Evolutionary conservation across 2,797 vertebrate species (phyloP).

Genomic region (Lophotriccus pileatus): DNA sequence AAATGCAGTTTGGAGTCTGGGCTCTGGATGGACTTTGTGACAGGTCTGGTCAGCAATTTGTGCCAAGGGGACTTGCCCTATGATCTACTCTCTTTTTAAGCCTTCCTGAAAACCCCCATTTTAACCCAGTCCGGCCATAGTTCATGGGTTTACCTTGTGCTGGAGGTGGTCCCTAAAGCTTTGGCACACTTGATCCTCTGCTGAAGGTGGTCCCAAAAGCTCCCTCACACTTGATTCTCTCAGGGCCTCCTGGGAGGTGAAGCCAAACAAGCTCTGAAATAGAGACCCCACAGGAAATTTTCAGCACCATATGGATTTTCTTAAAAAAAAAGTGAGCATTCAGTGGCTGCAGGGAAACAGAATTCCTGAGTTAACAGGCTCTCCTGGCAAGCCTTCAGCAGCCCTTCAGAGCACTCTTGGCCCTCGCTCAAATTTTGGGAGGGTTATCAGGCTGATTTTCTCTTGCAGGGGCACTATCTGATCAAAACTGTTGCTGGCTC

Average conservation of each 20-base stretch:
- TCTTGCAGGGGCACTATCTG: background rate
- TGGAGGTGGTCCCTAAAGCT: background rate
- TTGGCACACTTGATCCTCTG: background rate
- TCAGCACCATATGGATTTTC: background rate
- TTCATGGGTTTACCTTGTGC: background rate
- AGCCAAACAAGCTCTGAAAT: background rate
- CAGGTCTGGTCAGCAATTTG: background rate
- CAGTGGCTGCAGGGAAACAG: background rate
- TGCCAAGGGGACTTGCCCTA: background rate
- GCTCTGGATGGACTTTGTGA: background rate
- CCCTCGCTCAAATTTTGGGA: accelerated
- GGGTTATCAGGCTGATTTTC: background rate
- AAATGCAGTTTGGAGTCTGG: background rate
- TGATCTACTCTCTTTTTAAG: background rate
- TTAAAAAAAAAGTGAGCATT: background rate
- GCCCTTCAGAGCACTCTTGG: background rate
- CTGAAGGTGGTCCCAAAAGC: background rate
- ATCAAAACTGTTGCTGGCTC: background rate
- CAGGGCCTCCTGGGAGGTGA: background rate
- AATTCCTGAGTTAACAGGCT: accelerated
- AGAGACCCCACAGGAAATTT: background rate
- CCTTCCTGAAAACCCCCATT: background rate
- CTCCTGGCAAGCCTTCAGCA: background rate
- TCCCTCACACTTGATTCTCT: background rate
- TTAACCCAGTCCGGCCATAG: background rate